Evolutionary conservation across 2,113 vertebrate genomes (phyloP), one percentile per base, ranked within the genome.

Genomic region (Hippocampus abdominalis): DNA sequence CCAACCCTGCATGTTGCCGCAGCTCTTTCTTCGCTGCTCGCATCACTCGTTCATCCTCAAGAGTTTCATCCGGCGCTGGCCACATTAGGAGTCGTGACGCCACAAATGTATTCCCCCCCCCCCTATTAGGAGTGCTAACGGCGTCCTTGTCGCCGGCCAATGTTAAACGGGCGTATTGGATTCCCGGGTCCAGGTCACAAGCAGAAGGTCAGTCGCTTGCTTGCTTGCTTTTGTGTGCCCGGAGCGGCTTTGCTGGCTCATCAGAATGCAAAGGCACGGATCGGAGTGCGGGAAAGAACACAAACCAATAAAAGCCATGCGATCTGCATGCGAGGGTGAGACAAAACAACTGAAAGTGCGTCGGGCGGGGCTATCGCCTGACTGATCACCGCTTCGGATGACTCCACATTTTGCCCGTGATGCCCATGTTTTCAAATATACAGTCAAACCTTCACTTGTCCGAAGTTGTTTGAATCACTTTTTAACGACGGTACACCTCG

Each of bases 241-340:
- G 66, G 4, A 79, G 66, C 71, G 74, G 57, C 54, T 85, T 66
- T 82, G 84, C 88, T 81, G 79, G 66, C 79, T 88, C 86, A 88
- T 88, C 85, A 85, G 71, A 89, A 89, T 87, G 81, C 87, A 88
- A 81, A 87, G 83, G 81, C 85, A 77, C 74, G 73, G 68, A 75
- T 74, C 73, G 77, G 61, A 79, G 70, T 39, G 74, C 68, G 81
- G 59, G 67, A 86, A 84, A 74, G 71, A 84, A 78, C 70, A 69
- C 36, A 71, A 64, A 54, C 32, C 36, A 29, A 62, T 69, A 66
- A 79, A 85, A 66, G 53, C 2, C 20, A 77, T 64, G 62, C 56
- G 46, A 67, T 85, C 64, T 18, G 20, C 62, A 42, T 6, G n/a
- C 57, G 27, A 60, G 27, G 61, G 39, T 10, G 51, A 54, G 32